Base-by-base conservation (phyloP, 2,888 invertebrate species). In the Odontomyia ornata region DNA sequence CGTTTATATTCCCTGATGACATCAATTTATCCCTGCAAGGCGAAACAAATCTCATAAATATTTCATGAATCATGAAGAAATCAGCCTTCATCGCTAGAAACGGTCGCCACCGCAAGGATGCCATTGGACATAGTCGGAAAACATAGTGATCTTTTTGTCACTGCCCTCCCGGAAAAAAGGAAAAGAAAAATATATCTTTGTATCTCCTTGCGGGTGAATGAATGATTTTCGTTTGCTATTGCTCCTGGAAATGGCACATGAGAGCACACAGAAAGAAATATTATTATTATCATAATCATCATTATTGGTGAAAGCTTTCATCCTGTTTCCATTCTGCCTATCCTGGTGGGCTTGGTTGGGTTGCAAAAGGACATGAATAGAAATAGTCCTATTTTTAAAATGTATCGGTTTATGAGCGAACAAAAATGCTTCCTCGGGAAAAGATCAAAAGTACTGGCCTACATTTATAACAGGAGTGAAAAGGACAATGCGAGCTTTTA, bases 21-120 rank as follows among this genome's bases (percentile, higher is more conserved):
- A 72, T 73, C 79, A 76, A 79, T 79, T 79, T 79, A 79, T 76
- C 67, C 75, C 76, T 36, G 7, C 28, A 73, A 65, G 79, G 77
- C 69, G 76, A 77, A 77, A 79, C 79, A 79, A 77, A 77, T 79
- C 77, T 77, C 77, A 79, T 79, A 79, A 79, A 79, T 79, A 79
- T 77, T 79, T 79, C 79, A 79, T 77, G 72, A 64, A 43, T 25
- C 57, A 75, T 47, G 67, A 67, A 67, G 28, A 69, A 62, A 75
- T 60, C 72, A 57, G n/a, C 72, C 56, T 30, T 30, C 65, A 27
- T n/a, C 60, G 60, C 60, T 23, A 15, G 23, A 60, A 60, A 0
- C 9, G 56, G 13, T 52, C 13, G n/a, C 4, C 18, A 9, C 36
- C 36, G 9, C 36, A 36, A 36, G 36, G 36, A 36, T 36, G 3